Percentiles rank a stretch among this genome's conserved stretches.
These are phyloP conservation scores for Cebus imitator DNA, from an alignment of 2,113 vertebrate species.

Conservation along the genomic window DNA sequence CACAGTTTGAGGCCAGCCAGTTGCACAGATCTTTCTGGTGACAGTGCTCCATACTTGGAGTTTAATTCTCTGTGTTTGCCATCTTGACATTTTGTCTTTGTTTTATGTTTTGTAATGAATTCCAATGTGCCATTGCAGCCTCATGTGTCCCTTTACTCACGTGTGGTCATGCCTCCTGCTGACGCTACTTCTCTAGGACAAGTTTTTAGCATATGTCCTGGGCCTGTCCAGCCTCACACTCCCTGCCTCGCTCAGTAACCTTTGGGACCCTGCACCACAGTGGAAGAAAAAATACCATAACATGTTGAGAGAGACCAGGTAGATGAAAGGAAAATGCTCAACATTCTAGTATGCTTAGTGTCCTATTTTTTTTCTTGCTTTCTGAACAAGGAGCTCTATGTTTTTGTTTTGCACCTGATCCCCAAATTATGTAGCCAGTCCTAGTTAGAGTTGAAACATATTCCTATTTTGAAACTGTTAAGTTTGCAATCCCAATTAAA, in stretches of 20 bases:
- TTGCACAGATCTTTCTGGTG: not conserved
- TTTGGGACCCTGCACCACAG: not conserved
- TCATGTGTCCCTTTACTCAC: not conserved
- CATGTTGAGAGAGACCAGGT: not conserved
- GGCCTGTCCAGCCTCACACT: not conserved
- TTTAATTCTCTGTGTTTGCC: not conserved
- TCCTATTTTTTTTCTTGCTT: not conserved
- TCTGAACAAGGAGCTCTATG: not conserved
- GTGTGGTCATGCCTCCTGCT: not conserved
- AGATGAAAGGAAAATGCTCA: not conserved
- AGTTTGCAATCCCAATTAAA: not conserved
- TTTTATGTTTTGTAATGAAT: not conserved
- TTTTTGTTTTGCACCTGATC: not conserved
- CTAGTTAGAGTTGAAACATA: not conserved
- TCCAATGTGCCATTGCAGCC: not conserved
- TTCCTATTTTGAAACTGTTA: not conserved
- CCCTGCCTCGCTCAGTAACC: rapidly evolving
- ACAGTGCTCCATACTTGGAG: not conserved
- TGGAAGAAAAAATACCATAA: not conserved
- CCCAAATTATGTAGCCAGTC: not conserved
- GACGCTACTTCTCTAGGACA: not conserved
- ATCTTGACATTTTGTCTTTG: not conserved
- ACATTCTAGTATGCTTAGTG: not conserved
- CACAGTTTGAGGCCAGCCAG: not conserved
- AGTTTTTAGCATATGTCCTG: not conserved